Percentiles rank a stretch among this genome's conserved stretches.
phyloP scores from a whole-genome alignment of 2,113 vertebrate species.

The Centrocercus urophasianus region DNA sequence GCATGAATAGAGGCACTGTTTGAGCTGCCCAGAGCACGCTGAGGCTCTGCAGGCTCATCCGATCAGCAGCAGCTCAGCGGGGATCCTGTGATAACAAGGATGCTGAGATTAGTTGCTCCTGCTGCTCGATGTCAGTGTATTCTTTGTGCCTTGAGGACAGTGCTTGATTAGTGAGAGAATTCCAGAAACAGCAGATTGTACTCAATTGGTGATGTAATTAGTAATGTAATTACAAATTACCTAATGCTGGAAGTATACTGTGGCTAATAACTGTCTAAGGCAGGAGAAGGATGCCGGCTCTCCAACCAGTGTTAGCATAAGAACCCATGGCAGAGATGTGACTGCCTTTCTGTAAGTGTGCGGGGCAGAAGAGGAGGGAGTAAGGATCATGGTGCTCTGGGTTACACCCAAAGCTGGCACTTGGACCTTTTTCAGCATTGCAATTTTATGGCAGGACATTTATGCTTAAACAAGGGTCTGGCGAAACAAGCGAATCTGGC shows the following conservation, averaged over 20 bases:
- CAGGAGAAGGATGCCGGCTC: background rate
- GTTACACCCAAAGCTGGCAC: background rate
- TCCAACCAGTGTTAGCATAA: background rate
- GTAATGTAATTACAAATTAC: slow-evolving; percentile 4
- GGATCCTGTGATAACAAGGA: slow-evolving; percentile 17
- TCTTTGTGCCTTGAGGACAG: slow-evolving; percentile 24
- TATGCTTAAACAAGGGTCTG: background rate
- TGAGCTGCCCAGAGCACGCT: background rate
- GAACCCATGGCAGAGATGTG: background rate
- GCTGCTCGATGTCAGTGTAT: background rate
- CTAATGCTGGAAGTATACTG: slow-evolving; percentile 7
- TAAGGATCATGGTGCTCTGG: background rate
- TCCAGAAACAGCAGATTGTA: slow-evolving; percentile 60
- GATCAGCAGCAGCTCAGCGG: background rate
- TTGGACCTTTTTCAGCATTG: background rate
- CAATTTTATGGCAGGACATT: background rate
- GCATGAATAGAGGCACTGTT: background rate
- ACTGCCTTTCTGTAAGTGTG: background rate
- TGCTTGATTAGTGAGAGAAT: slow-evolving; percentile 1
- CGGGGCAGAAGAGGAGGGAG: background rate
- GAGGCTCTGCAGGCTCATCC: slow-evolving; percentile 3
- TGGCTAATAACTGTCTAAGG: background rate
- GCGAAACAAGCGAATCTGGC: background rate
- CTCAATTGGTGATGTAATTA: slow-evolving; percentile 51
- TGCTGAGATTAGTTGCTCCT: background rate